Conservation (phyloP, 2,797 vertebrate species). For the Cheirogaleus major region DNA sequence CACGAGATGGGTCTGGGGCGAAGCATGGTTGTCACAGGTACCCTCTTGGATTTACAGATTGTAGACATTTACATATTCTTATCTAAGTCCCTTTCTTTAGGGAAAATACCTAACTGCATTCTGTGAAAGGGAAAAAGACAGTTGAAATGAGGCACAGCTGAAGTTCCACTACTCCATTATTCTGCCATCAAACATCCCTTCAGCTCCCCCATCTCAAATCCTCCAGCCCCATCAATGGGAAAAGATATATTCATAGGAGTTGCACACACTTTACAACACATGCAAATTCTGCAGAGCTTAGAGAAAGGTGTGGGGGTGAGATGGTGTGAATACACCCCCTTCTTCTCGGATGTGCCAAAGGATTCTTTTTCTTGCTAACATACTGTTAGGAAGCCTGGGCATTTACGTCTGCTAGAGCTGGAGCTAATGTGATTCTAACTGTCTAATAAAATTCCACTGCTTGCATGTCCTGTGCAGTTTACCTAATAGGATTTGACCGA, state of each 20-base stretch:
- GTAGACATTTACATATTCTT: background rate
- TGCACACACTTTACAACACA: background rate
- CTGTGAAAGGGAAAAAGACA: background rate
- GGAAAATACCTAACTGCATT: background rate
- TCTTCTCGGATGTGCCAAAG: constrained; percentile 9
- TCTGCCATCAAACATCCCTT: background rate
- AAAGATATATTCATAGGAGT: background rate
- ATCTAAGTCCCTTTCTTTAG: background rate
- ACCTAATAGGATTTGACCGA: constrained; percentile 72
- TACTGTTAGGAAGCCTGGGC: constrained; percentile 36
- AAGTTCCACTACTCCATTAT: background rate
- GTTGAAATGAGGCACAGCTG: background rate
- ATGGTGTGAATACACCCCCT: background rate
- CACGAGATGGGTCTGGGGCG: background rate
- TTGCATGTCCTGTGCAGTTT: constrained; percentile 62
- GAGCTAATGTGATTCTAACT: constrained; percentile 75
- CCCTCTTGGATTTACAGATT: background rate
- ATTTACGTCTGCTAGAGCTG: constrained; percentile 26
- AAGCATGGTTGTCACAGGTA: background rate
- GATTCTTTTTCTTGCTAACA: constrained; percentile 39
- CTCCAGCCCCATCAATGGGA: background rate
- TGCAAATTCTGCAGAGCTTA: background rate
- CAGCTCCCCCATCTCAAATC: background rate
- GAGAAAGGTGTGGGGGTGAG: background rate
- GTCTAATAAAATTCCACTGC: constrained; percentile 74